Evolutionary conservation across 1,140 invertebrate genomes (phyloP), one percentile per base, ranked within the genome.

Genomic region (Oreohelix idahoensis): DNA sequence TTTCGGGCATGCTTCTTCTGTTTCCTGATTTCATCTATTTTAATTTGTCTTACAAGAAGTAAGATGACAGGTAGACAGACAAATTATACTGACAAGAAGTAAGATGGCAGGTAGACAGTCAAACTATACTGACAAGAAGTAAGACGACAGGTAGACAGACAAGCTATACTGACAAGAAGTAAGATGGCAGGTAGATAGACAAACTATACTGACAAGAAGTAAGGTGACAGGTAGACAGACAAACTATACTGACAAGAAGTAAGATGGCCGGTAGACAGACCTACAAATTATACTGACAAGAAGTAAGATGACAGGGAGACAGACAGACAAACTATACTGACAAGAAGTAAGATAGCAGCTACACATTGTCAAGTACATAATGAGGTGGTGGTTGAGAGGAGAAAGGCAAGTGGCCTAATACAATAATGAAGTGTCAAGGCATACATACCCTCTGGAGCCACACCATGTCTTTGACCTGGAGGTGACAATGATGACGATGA

Each of bases 391-490:
- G 42, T 45, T 8, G 5, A 45, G 15, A 45, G 42, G 42, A 8
- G 5, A 45, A 45, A 45, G 42, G 42, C 42, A 45, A 45, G 42
- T 45, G 15, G 15, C 15, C 5, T 45, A 45, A 45, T 8, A 45
- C 15, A 8, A 45, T 45, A 45, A 45, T 45, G 15, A 45, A 45
- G 5, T 45, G 42, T 45, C 15, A 45, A 15, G 42, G 15, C 10
- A 2, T 58, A 75, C 45, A 2, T 35, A 76, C 74, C 74, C 20
- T 53, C 45, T 76, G 26, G 29, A 51, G 17, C 74, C 36, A 49
- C 74, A 75, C 23, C 10, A 15, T 45, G 38, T 53, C 42, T 76
- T 76, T 1, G 74, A 76, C 23, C 74, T 76, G 1, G 74, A n/a
- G 5, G 38, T 20, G 26, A 76, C 32, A 13, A 76, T 53, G n/a